Percentiles rank a stretch among this genome's conserved stretches.
phyloP scores from a whole-genome alignment of 1,140 invertebrate genomes.

The Drosophila cardini region DNA sequence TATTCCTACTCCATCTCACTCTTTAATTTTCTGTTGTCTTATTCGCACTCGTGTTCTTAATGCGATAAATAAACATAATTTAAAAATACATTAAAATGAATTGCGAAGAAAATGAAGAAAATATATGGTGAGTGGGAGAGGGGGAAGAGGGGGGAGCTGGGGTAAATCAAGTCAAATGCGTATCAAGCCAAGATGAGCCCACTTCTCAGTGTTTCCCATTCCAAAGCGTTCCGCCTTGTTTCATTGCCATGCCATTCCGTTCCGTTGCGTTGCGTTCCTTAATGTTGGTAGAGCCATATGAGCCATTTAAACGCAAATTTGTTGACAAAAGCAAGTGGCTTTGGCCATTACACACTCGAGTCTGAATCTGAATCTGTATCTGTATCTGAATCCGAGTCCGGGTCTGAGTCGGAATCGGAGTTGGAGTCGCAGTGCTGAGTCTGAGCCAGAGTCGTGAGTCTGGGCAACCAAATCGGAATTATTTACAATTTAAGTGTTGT shows the following conservation, averaged over 20 bases:
- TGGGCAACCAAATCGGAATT: slow-evolving; percentile 66
- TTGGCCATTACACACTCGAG: slow-evolving; percentile 74
- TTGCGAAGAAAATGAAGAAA: slow-evolving; percentile 32
- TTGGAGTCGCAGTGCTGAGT: no score
- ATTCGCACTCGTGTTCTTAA: slow-evolving; percentile 22
- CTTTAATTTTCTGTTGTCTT: background rate
- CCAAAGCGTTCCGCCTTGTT: background rate
- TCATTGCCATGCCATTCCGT: background rate
- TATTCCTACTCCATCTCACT: background rate
- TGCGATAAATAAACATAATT: slow-evolving; percentile 73
- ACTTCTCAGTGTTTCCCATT: background rate
- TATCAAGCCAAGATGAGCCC: slow-evolving; percentile 33
- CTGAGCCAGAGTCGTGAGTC: background rate
- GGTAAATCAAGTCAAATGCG: slow-evolving; percentile 23
- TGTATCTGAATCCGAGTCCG: no score
- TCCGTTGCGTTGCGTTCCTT: background rate
- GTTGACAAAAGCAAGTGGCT: slow-evolving; percentile 81
- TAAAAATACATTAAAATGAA: slow-evolving; percentile 78
- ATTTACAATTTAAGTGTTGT: slow-evolving; percentile 83
- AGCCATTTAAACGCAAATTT: slow-evolving; percentile 79
- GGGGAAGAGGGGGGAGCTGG: no score
- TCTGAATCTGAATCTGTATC: no score
- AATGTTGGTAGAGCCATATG: slow-evolving; percentile 44
- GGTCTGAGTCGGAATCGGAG: no score
- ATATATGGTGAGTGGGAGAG: no score